Conservation (phyloP, 1,140 invertebrate species). For the Sminthurides bifidus region DNA sequence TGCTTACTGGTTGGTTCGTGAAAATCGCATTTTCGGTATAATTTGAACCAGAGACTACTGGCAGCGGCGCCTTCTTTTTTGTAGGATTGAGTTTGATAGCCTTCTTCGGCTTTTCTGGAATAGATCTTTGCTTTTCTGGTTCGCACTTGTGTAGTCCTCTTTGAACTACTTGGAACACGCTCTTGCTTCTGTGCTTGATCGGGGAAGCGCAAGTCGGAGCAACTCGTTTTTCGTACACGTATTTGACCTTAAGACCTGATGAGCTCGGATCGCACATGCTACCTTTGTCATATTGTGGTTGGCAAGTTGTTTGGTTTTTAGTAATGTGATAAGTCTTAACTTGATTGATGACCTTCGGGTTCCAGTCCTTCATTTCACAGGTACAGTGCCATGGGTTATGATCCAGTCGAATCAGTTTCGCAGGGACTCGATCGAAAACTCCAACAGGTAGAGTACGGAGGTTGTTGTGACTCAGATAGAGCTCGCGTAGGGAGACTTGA, state of each 20-base stretch:
- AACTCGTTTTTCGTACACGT: conserved; percentile 44
- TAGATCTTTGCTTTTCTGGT: not conserved
- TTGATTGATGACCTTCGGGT: conserved; percentile 40
- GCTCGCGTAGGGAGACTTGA: conserved; percentile 46
- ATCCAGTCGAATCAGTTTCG: conserved; percentile 46
- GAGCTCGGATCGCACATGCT: conserved; percentile 32
- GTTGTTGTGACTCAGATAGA: conserved; percentile 49
- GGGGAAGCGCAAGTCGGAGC: conserved; percentile 51
- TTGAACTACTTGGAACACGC: conserved; percentile 47
- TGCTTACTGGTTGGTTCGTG: too few relatives aligned
- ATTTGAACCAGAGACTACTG: too few relatives aligned
- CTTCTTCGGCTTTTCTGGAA: not conserved
- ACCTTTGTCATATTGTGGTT: conserved; percentile 37
- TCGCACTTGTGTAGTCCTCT: conserved; percentile 36
- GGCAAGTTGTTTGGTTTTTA: conserved; percentile 36
- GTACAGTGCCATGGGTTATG: conserved; percentile 58
- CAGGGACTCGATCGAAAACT: conserved; percentile 43
- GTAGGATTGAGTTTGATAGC: not conserved
- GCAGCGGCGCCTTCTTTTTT: not conserved
- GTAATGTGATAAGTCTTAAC: conserved; percentile 36
- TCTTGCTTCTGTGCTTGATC: conserved; percentile 45
- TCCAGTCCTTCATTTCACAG: conserved; percentile 52
- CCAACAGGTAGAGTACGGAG: conserved; percentile 44
- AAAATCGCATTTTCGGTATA: too few relatives aligned
- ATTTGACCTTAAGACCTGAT: conserved; percentile 29